Conservation (phyloP, 1,140 invertebrate genomes). For the Lepidurus apus region DNA sequence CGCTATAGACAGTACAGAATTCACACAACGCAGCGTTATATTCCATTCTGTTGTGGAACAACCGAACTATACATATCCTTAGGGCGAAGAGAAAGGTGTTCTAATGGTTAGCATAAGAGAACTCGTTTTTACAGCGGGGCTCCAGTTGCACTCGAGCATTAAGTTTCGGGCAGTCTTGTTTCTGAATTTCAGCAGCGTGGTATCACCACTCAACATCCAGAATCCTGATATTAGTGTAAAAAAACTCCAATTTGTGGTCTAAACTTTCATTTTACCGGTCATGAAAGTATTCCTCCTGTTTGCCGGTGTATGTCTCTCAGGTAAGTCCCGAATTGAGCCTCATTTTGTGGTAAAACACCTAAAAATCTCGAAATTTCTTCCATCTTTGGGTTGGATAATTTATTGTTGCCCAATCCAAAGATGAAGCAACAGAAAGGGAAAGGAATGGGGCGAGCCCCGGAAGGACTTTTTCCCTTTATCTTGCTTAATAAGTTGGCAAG, state of each 20-base stretch:
- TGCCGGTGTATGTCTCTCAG: neutral
- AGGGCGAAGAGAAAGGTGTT: slow-evolving; percentile 8
- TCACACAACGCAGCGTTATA: neutral
- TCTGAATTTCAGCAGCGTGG: neutral
- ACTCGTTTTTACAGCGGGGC: neutral
- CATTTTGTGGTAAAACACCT: too few species aligned
- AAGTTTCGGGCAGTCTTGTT: neutral
- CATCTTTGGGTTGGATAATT: too few species aligned
- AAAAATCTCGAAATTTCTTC: too few species aligned
- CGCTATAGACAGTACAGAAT: neutral
- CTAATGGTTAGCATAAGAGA: neutral
- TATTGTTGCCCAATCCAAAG: neutral
- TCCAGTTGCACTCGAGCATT: neutral
- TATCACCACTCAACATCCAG: neutral
- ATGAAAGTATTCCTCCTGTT: slow-evolving; percentile 2
- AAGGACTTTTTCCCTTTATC: neutral
- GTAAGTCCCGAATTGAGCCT: neutral
- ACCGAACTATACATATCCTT: neutral
- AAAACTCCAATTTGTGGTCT: neutral
- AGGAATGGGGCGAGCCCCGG: slow-evolving; percentile 16
- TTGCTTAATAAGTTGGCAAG: neutral
- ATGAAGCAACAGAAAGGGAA: neutral
- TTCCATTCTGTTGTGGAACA: neutral
- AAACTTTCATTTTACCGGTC: neutral
- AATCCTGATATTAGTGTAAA: neutral